Evolutionary conservation across 2,113 vertebrate genomes (phyloP), one percentile per base, ranked within the genome.

Genomic region (Megaceryle torquata): DNA sequence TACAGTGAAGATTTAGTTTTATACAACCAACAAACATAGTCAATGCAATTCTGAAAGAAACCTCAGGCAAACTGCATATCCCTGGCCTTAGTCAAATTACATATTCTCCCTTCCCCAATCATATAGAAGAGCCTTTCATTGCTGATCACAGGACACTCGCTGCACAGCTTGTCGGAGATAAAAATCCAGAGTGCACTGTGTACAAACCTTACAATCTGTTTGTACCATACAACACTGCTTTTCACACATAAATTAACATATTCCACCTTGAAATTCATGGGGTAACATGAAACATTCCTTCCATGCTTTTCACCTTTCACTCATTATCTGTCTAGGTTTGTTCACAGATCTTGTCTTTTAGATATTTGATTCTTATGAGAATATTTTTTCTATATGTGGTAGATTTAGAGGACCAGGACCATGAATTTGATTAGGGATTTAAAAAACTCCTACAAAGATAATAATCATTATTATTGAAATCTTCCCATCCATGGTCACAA

Each of bases 121-220:
- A 57, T 5, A 4, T 4, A 39, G 5, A 28, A 41, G 11, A 60
- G 20, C 31, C 5, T 63, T 86, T 22, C 4, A 3, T 43, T 68
- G 5, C 5, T 20, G 11, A 54, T 64, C 9, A 8, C 3, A 28
- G 14, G 26, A n/a, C 2, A 8, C 0, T 0, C 17, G 15, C 33
- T 63, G 24, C 29, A 44, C 21, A 48, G 15, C 15, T 46, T 50
- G 10, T 6, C 37, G 29, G 35, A 57, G 41, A 77, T 5, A 64
- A 72, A 80, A 87, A 33, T 12, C 14, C 25, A 48, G 28, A 70
- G 35, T 12, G 4, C 28, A 48, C 11, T 4, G 1, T 1, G 4
- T 15, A n/a, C 13, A 59, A 31, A 53, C 2, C 5, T 3, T 18
- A 46, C 7, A 35, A 2, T 60, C 15, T 41, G 4, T 35, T 50